phyloP scores from a whole-genome alignment of 2,888 invertebrate genomes.

The Caenorhabditis sp. region DNA sequence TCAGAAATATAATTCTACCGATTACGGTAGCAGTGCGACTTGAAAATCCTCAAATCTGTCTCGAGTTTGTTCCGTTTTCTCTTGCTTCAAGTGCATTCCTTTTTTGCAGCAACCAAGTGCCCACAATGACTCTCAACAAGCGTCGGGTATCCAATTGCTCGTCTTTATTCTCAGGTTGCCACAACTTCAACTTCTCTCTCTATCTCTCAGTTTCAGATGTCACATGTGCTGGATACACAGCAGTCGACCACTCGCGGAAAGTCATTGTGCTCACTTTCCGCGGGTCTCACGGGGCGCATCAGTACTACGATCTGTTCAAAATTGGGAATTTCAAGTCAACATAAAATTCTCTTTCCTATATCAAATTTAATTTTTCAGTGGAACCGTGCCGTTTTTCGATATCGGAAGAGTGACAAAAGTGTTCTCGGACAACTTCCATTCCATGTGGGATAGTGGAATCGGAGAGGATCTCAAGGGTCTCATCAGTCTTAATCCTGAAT shows the following conservation, averaged over 20 bases:
- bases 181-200: not conserved
- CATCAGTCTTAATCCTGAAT: constrained; percentile 24
- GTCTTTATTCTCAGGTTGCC: constrained; percentile 21
- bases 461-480: constrained; percentile 37
- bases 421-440: constrained; percentile 34
- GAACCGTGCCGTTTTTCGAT: constrained; percentile 40
- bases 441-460: constrained; percentile 40
- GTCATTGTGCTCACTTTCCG: constrained; percentile 33
- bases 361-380: constrained; percentile 24
- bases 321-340: constrained; percentile 24
- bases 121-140: constrained; percentile 32
- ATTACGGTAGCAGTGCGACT: constrained; percentile 18
- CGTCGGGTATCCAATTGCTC: constrained; percentile 31
- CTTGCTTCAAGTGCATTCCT: no score
- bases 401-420: constrained; percentile 40
- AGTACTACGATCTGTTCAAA: constrained; percentile 30
- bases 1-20: constrained; percentile 22
- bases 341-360: not conserved
- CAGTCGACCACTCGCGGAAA: constrained; percentile 16
- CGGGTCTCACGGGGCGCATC: constrained; percentile 49
- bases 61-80: constrained; percentile 33
- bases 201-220: constrained; percentile 34
- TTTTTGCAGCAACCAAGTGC: constrained; percentile 33
- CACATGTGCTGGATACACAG: constrained; percentile 52
- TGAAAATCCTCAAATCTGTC: constrained; percentile 28